These are phyloP conservation scores for Drosophila flavopinicola DNA, from an alignment of 2,888 invertebrate genomes.

Conservation along the genomic window DNA sequence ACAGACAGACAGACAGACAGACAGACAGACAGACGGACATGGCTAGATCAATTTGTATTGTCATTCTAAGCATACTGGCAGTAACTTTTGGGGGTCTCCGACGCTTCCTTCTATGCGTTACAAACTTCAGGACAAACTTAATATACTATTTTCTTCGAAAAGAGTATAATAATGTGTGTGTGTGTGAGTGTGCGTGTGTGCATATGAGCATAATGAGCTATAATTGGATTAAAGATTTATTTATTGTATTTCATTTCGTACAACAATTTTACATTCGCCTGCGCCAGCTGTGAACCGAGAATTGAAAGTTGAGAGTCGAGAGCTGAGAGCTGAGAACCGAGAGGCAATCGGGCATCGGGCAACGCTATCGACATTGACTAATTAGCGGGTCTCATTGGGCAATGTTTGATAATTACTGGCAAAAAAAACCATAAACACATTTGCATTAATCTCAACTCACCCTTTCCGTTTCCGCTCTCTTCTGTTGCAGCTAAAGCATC, in stretches of 20 bases:
- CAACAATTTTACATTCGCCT: constrained; percentile 41
- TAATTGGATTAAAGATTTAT: constrained; percentile 82
- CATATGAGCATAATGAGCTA: constrained; percentile 78
- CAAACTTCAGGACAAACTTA: no score
- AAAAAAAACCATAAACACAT: constrained; percentile 35
- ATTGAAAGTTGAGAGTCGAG: constrained; percentile 1
- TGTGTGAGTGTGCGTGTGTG: constrained; percentile 46
- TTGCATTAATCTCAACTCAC: constrained; percentile 56
- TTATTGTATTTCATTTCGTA: constrained; percentile 58
- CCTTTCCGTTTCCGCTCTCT: constrained; percentile 1
- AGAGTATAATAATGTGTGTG: not conserved
- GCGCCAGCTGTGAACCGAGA: constrained; percentile 33
- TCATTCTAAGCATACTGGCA: no score
- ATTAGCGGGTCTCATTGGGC: constrained; percentile 39
- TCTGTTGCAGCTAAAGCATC: constrained; percentile 25
- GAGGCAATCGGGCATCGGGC: not conserved
- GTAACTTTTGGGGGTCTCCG: no score
- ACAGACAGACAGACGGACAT: no score
- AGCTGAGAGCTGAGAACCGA: constrained; percentile 7
- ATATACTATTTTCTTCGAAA: no score
- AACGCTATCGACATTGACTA: constrained; percentile 41
- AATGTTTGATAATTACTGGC: constrained; percentile 45
- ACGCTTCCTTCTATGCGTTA: no score
- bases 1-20: no score
- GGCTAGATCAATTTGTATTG: no score